phyloP scores from a whole-genome alignment of 2,113 vertebrate species.

The Scortum barcoo region DNA sequence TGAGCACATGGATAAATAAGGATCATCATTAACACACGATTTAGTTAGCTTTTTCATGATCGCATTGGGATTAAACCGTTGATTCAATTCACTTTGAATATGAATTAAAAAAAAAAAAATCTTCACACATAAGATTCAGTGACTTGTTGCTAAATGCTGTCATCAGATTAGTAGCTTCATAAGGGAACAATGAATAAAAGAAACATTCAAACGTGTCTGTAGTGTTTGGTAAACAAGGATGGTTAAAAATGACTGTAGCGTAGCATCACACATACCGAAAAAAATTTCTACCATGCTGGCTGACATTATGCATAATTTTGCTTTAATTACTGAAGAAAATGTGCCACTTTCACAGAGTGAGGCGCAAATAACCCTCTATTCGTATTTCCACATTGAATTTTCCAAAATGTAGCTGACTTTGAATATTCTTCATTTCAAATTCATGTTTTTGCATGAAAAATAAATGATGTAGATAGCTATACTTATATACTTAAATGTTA shows the following conservation, averaged over 20 bases:
- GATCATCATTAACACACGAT: neutral
- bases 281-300: too few species aligned
- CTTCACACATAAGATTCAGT: neutral
- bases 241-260: too few species aligned
- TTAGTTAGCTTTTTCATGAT: slow-evolving; percentile 5
- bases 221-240: too few species aligned
- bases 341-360: neutral
- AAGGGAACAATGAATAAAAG: neutral
- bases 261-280: too few species aligned
- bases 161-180: neutral
- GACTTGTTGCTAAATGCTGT: neutral
- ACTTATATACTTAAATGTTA: neutral
- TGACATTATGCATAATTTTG: neutral
- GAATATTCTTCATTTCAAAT: neutral
- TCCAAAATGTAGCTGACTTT: neutral
- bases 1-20: slow-evolving; percentile 7
- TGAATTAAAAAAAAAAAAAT: neutral
- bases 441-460: neutral
- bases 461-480: neutral
- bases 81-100: neutral
- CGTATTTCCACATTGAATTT: neutral
- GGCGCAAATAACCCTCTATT: neutral
- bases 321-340: neutral
- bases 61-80: neutral
- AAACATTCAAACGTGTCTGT: too few species aligned